Evolutionary conservation across 1,140 invertebrate species (phyloP).

Genomic region (Drosophila pseudoobscura): DNA sequence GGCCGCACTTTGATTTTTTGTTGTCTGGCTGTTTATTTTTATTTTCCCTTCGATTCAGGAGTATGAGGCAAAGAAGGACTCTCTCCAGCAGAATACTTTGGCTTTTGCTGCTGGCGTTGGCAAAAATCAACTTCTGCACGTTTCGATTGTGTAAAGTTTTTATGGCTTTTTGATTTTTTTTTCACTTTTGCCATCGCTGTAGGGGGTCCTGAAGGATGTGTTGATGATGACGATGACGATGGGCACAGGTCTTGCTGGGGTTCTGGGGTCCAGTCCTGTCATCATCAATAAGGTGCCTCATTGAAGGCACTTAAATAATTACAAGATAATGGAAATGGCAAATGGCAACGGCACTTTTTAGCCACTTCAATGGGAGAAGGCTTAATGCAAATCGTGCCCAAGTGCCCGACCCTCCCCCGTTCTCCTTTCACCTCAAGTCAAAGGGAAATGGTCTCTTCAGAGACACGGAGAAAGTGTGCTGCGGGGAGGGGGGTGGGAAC

Average conservation of each 20-base stretch:
- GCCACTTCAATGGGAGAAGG: slow-evolving; percentile 30
- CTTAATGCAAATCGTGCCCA: slow-evolving; percentile 77
- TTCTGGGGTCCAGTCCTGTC: slow-evolving; percentile 12
- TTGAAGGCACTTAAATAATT: slow-evolving; percentile 77
- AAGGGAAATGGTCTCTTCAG: slow-evolving; percentile 32
- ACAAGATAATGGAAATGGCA: slow-evolving; percentile 65
- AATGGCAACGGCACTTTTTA: slow-evolving; percentile 49
- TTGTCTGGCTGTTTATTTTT: slow-evolving; percentile 51
- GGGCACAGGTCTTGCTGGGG: neutral
- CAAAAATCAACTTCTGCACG: slow-evolving; percentile 82
- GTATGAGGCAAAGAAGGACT: no score
- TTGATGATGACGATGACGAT: neutral
- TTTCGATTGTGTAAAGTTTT: slow-evolving; percentile 83
- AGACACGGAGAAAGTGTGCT: slow-evolving; percentile 7
- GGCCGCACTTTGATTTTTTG: slow-evolving; percentile 77
- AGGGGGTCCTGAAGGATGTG: slow-evolving; percentile 4
- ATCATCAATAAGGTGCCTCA: slow-evolving; percentile 50
- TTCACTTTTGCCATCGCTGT: slow-evolving; percentile 68
- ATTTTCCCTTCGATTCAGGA: slow-evolving; percentile 1
- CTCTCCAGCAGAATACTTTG: slow-evolving; percentile 10
- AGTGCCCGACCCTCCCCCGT: slow-evolving; percentile 42
- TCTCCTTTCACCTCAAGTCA: slow-evolving; percentile 24
- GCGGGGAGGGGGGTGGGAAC: slow-evolving; percentile 19
- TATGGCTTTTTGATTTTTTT: slow-evolving; percentile 82
- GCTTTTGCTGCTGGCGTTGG: slow-evolving; percentile 69